Evolutionary conservation across 2,797 vertebrate genomes (phyloP), one percentile per base, ranked within the genome.

Genomic region (Centropyge bicolor): DNA sequence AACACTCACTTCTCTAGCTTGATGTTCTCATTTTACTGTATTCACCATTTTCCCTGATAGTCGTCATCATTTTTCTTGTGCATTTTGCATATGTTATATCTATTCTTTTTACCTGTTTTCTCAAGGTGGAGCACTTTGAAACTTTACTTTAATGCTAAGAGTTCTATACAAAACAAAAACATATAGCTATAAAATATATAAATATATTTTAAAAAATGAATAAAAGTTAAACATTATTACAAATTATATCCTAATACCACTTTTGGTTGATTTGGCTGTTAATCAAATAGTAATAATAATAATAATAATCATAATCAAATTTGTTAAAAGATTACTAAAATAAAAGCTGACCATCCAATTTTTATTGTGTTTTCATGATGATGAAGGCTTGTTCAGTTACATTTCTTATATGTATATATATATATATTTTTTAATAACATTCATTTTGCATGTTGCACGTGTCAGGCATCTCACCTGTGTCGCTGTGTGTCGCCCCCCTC

Each of bases 381-480:
- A 43, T 19, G 20, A n/a, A 16, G 16, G 9, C 19, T 22, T 54
- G 12, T 41, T 10, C 48, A 48, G 24, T 35, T 48, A 5, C 7
- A 35, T 20, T 19, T 8, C 8, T 14, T 22, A 6, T 43, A 7
- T 31, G 3, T 40, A 16, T 35, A 2, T 19, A 7, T 31, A 6
- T 40, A 16, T 35, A 2, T 19, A 4, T 19, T 35, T 36, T 35
- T 31, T 27, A 8, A 36, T 5, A 17, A 54, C 48, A 49, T 49
- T 1, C 8, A 8, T 1, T 38, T 71, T 31, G 6, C 20, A 38
- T 40, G 40, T 12, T 13, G 13, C 24, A 3, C 38, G 7, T 61
- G 17, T 55, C 46, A 63, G 31, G 61, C 38, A 0, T 61, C 84
- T 91, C 72, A 91, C 86, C 87, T 80, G 63, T 56, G 6, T 38